These are phyloP conservation scores for Myiagra hebetior DNA, from an alignment of 2,113 vertebrate genomes.

Conservation along the genomic window DNA sequence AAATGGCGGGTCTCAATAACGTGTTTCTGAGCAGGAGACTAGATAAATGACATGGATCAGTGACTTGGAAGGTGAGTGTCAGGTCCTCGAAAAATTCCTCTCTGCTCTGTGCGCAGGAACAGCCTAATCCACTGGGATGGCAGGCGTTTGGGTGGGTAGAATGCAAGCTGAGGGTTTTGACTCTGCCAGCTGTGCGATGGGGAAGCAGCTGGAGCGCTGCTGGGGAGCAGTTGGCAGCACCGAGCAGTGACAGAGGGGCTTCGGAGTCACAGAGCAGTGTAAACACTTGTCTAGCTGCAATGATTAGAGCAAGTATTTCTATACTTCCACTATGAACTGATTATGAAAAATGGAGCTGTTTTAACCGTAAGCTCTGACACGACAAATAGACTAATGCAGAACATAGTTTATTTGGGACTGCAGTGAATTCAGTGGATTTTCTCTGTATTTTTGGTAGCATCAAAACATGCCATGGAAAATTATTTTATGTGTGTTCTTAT, in stretches of 20 bases:
- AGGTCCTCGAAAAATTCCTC: background rate
- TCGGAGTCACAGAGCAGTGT: background rate
- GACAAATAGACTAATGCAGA: background rate
- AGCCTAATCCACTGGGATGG: background rate
- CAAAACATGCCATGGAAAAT: background rate
- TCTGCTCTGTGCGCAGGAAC: background rate
- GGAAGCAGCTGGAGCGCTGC: constrained; percentile 47
- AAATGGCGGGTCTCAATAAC: fast-evolving
- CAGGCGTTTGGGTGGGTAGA: background rate
- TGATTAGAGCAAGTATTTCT: background rate
- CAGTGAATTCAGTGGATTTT: background rate
- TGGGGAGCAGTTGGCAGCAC: background rate
- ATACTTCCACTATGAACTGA: background rate
- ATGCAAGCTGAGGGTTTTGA: background rate
- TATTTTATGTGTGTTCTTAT: background rate
- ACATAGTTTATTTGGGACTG: background rate
- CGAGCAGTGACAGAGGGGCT: constrained; percentile 26
- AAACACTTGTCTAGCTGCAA: constrained; percentile 42
- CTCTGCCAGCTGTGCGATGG: constrained; percentile 25
- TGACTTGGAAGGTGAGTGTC: background rate
- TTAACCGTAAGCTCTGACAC: background rate
- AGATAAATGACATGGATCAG: background rate
- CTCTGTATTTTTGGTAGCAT: background rate
- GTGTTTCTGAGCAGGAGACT: background rate
- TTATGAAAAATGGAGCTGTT: background rate